Base-by-base conservation (phyloP, 2,113 vertebrate species). In the Oncorhynchus keta region DNA sequence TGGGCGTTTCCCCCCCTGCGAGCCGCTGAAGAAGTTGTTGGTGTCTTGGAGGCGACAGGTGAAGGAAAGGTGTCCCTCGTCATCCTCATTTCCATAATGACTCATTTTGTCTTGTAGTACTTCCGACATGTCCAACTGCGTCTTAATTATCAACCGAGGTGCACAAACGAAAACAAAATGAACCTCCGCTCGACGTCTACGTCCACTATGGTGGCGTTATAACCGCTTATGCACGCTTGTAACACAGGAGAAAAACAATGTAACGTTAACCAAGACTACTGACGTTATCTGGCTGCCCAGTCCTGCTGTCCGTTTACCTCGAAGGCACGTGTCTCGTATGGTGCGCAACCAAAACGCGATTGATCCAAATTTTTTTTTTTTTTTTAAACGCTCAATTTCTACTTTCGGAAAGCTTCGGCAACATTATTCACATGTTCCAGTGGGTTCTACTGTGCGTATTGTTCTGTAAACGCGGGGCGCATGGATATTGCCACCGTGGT, bases 41-140 rank as follows among this genome's bases (percentile, higher is more conserved):
- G 96, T 98, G 90, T 97, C 97, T 93, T 97, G 97, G 72, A 98
- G 96, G 87, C 97, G 97, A 93, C 96, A 98, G 94, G 96, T 97
- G 95, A 98, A 98, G 90, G 97, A 96, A 86, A 98, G 94, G 90
- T 98, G 96, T 86, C 93, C 94, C 84, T 96, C 95, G 83, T 97
- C 96, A 81, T 93, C 92, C 85, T 97, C 96, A 83, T 95, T 91
- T 89, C 95, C 95, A 92, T 96, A 98, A 91, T 95, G 96, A 89
- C 93, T 95, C 96, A 97, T 96, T 90, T 98, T 97, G 76, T 98
- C 97, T 86, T 98, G 97, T 88, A 98, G 91, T 86, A 98, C 95
- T 90, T 98, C 96, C 90, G 97, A 98, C 96, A 97, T 98, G 83
- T 91, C 90, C 89, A 88, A 83, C 87, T 77, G 88, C 87, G 88